Percentiles rank a stretch among this genome's conserved stretches.
Evolutionary conservation across 2,113 vertebrate genomes (phyloP).

Genomic region (Microcebus tavaratra): DNA sequence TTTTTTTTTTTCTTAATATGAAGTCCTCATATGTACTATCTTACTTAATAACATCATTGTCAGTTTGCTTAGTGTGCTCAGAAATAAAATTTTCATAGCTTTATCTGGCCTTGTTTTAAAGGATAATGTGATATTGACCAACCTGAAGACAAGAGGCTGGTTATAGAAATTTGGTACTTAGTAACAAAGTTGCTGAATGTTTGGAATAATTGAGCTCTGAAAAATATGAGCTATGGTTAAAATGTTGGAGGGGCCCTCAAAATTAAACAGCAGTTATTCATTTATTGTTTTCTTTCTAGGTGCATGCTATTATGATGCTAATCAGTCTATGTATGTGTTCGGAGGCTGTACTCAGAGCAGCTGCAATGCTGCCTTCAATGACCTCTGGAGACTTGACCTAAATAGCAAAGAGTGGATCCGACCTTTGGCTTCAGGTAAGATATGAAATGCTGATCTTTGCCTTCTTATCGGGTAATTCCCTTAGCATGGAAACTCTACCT

Average conservation of each 20-base stretch:
- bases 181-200: background rate
- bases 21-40: too few species aligned
- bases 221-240: background rate
- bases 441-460: background rate
- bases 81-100: background rate
- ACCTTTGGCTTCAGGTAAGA: slow-evolving; percentile 96
- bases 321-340: slow-evolving; percentile 99
- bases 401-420: slow-evolving; percentile 99
- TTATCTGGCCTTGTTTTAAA: slow-evolving; percentile 24
- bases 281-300: slow-evolving; percentile 82
- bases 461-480: background rate
- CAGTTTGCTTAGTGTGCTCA: background rate
- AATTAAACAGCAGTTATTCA: background rate
- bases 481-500: background rate
- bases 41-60: background rate
- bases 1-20: too few species aligned
- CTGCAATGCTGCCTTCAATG: slow-evolving; percentile 98
- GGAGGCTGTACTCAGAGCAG: slow-evolving; percentile 99
- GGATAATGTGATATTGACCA: background rate
- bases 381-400: slow-evolving; percentile 98
- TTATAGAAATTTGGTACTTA: background rate
- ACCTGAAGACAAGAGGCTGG: background rate
- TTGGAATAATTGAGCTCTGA: background rate
- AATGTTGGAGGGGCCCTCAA: background rate
- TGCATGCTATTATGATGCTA: slow-evolving; percentile 97